Evolutionary conservation across 2,797 vertebrate species (phyloP), one percentile per base, ranked within the genome.

Genomic region (Chloroceryle amazona): DNA sequence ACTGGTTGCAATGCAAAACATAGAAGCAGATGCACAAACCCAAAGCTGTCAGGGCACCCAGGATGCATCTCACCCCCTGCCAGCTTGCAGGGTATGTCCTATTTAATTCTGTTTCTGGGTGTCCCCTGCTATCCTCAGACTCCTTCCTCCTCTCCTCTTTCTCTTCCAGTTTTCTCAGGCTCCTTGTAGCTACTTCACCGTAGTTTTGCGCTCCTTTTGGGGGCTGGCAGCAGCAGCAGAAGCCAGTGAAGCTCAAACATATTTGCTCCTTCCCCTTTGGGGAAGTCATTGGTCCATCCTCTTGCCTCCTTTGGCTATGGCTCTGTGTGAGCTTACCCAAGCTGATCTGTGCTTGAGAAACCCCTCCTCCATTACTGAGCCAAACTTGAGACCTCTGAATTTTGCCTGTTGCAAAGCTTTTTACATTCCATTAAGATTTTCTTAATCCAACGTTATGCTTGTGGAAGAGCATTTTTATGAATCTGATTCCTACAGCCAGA

Each of bases 361-460:
- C 18, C 4, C 5, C 7, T 16, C n/a, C 39, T 70, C 39, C 16
- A 22, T 52, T 44, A 3, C 31, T 70, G 35, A 58, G 71, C 21
- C 57, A 63, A 57, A n/a, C 11, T 41, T 31, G 67, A 54, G 29
- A 70, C 9, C 29, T 3, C 37, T 55, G 29, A 44, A 31, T 41
- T 89, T 46, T 37, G 21, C 16, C 41, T 58, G 7, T 13, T 19
- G 11, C 33, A 63, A 58, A 93, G 31, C 15, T 29, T 57, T 78
- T 52, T 15, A 17, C 6, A 15, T 33, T 57, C 70, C 37, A 14
- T 54, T 54, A 52, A 60, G 39, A 44, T 57, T 13, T 57, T 35
- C 79, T 86, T 46, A 41, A 70, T 37, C 11, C 1, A 10, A 14
- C 0, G 0, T n/a, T 35, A 8, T 1, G 9, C 49, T 44, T 60